Conservation (phyloP, 2,797 vertebrate species). For the Gastrophryne carolinensis region DNA sequence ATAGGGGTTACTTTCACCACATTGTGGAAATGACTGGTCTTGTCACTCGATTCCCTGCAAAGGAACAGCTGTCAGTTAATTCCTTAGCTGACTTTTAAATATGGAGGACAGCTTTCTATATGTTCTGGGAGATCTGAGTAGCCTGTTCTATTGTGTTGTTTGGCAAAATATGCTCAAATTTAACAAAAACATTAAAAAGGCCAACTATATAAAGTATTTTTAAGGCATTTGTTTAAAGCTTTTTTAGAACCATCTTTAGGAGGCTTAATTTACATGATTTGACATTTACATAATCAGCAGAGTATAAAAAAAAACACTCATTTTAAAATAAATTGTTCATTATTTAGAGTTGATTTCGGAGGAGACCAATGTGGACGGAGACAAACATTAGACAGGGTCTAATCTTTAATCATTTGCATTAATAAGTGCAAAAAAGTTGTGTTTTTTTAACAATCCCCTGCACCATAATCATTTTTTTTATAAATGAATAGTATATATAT, state of each 20-base stretch:
- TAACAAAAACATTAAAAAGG: background rate
- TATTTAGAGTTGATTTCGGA: too few relatives aligned
- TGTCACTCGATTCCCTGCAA: background rate
- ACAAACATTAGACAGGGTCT: too few relatives aligned
- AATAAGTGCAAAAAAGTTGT: too few relatives aligned
- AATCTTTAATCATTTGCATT: too few relatives aligned
- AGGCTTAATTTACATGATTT: constrained; percentile 7
- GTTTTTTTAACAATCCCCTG: too few relatives aligned
- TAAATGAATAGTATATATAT: too few relatives aligned
- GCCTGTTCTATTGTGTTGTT: background rate
- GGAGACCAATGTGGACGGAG: background rate
- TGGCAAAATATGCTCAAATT: background rate
- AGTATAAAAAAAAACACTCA: background rate
- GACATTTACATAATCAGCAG: constrained; percentile 16
- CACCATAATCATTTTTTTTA: too few relatives aligned
- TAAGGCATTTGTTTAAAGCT: too few relatives aligned
- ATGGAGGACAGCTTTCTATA: constrained; percentile 26
- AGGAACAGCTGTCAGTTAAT: constrained; percentile 20
- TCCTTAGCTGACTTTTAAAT: constrained; percentile 11
- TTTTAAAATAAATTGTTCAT: background rate
- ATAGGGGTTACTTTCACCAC: background rate
- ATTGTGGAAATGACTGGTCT: constrained; percentile 3
- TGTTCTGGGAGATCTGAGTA: background rate
- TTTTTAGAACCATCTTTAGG: constrained; percentile 13
- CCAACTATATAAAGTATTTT: background rate